phyloP scores from a whole-genome alignment of 2,797 vertebrate species.

The Hyperoplus immaculatus region DNA sequence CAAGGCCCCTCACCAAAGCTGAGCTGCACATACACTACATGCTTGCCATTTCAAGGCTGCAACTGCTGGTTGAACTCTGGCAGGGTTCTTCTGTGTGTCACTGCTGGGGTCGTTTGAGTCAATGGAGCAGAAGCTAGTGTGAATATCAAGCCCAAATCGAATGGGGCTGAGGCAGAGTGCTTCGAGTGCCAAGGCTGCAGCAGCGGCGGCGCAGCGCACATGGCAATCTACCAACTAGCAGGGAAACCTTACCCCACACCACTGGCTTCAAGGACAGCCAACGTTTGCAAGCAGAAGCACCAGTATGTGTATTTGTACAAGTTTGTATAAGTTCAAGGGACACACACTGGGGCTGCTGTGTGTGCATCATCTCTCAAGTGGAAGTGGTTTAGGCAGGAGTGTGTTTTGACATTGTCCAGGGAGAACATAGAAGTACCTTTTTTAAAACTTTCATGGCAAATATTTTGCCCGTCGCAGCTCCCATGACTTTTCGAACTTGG shows the following conservation, averaged over 20 bases:
- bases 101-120: constrained; percentile 40
- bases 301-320: constrained; percentile 52
- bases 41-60: not conserved
- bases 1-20: not conserved
- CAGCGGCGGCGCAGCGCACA: constrained; percentile 59
- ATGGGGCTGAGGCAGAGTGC: constrained; percentile 51
- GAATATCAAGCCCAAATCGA: no score
- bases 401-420: not conserved
- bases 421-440: constrained; percentile 88
- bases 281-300: constrained; percentile 66
- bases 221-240: constrained; percentile 65
- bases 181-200: constrained; percentile 72
- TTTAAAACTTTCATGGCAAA: constrained; percentile 99
- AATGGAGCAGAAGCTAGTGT: constrained; percentile 55
- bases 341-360: constrained; percentile 4
- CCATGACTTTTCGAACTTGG: constrained; percentile 96
- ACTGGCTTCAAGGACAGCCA: constrained; percentile 62
- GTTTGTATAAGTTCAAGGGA: constrained; percentile 20
- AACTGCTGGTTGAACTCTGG: constrained; percentile 19
- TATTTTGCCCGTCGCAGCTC: constrained; percentile 94
- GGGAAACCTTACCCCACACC: constrained; percentile 71
- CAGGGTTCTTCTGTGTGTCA: constrained; percentile 49
- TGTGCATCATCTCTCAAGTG: not conserved
- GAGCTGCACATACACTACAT: not conserved
- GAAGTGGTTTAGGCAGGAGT: not conserved